Conservation (phyloP, 1,140 invertebrate species). For the Megalonaias nervosa region DNA sequence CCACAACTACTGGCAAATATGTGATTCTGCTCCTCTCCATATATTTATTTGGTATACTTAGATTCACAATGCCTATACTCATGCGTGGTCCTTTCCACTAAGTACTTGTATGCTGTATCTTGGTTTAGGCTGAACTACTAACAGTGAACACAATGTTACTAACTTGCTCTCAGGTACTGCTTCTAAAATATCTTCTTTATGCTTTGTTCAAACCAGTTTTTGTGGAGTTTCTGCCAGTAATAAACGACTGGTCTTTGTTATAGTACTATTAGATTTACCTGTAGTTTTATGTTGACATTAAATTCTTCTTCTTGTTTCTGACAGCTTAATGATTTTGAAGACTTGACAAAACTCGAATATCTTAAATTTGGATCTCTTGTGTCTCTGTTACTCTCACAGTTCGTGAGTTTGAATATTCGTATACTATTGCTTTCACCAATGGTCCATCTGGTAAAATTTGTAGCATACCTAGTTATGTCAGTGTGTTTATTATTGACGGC, state of each 20-base stretch:
- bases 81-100: conserved; percentile 30
- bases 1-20: conserved; percentile 28
- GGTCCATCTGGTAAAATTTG: too few species aligned
- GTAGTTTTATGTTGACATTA: conserved; percentile 4
- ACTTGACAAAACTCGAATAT: too few species aligned
- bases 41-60: conserved; percentile 28
- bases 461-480: too few species aligned
- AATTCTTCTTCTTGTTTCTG: conserved; percentile 8
- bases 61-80: conserved; percentile 32
- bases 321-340: too few species aligned
- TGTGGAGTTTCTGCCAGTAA: conserved; percentile 8
- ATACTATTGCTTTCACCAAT: too few species aligned
- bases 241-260: conserved; percentile 8
- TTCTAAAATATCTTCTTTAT: conserved; percentile 19
- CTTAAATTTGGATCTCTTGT: too few species aligned
- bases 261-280: conserved; percentile 1
- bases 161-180: conserved; percentile 2
- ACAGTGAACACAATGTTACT: conserved; percentile 16
- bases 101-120: conserved; percentile 5
- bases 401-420: too few species aligned
- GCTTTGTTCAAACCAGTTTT: conserved; percentile 11
- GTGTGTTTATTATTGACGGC: too few species aligned
- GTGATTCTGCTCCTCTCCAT: conserved; percentile 33
- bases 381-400: too few species aligned
- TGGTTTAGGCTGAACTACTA: conserved; percentile 23